These are phyloP conservation scores for Trachymyrmex cornetzi DNA, from an alignment of 1,140 invertebrate species.

Conservation along the genomic window DNA sequence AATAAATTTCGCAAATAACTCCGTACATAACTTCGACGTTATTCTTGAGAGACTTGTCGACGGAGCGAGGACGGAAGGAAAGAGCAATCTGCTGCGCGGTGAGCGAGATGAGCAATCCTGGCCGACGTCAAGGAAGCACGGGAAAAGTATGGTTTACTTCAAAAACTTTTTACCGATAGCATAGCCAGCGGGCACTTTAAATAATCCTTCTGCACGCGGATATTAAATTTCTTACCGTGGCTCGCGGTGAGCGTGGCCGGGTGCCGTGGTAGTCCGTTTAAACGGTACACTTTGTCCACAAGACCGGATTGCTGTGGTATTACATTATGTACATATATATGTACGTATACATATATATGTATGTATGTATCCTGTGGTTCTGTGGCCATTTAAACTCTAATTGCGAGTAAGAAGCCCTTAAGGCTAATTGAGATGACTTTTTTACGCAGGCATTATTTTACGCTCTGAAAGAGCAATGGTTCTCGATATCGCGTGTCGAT, in stretches of 20 bases:
- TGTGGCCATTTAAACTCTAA: constrained; percentile 49
- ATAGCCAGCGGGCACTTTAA: constrained; percentile 59
- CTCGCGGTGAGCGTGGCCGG: constrained; percentile 31
- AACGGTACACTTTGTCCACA: constrained; percentile 56
- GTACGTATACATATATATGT: not conserved
- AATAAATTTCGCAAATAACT: constrained; percentile 30
- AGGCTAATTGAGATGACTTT: constrained; percentile 56
- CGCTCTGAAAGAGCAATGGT: not conserved
- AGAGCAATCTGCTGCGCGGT: not conserved
- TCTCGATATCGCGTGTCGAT: constrained; percentile 18
- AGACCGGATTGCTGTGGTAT: constrained; percentile 41
- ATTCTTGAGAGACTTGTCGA: not conserved
- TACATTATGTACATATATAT: not conserved
- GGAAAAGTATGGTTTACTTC: constrained; percentile 46
- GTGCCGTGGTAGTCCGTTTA: constrained; percentile 48
- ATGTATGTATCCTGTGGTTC: not conserved
- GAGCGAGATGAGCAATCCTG: constrained; percentile 36
- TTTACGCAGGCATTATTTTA: constrained; percentile 44
- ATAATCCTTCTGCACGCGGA: constrained; percentile 60
- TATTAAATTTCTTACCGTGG: constrained; percentile 62
- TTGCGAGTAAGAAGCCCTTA: constrained; percentile 45
- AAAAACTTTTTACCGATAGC: constrained; percentile 59
- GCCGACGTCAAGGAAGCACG: constrained; percentile 20
- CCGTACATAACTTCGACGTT: constrained; percentile 7
- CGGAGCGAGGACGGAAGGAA: not conserved